Base-by-base conservation (phyloP, 1,140 invertebrate species). In the Parapsyche elsis region DNA sequence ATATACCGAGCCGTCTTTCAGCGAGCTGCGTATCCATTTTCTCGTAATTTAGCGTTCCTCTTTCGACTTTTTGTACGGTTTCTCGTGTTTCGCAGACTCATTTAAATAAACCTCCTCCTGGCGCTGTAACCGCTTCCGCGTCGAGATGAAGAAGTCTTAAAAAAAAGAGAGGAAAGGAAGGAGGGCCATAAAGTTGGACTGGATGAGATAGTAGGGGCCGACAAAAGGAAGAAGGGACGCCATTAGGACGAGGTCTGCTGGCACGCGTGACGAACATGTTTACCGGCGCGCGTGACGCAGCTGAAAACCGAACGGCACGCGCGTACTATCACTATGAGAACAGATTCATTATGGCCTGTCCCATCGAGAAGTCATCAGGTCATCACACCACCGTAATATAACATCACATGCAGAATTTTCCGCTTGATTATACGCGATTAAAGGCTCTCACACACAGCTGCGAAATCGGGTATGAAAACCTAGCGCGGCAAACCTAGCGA, bases 71-170 rank as follows among this genome's bases (percentile, higher is more conserved):
- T 16, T 16, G 49, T 14, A 10, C 49, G 49, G 4, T 53, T 53
- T 12, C 12, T 53, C 49, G 21, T 10, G 24, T 12, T 23, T 12
- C 10, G 21, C 19, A 10, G 64, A 9, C 64, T 67, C 64, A 67
- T 67, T 67, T 67, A 67, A 67, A 67, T 67, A 67, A 67, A 23
- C 64, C 64, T 24, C 21, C 64, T 14, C 1, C 16, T 53, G 12
- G 1, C 49, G 49, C 16, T 53, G 64, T 67, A 67, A 61, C 57
- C 57, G 57, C 16, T 61, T 61, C 57, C 57, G 57, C 16, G 57
- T 9, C 14, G 14, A 38, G 30, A 61, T 19, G 57, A 61, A 16
- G 57, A 61, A 61, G 49, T n/a, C 49, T 53, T 19, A 14, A 67
- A 26, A 64, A 10, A 67, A 53, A 53, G 16, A 53, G 49, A 53